Percentiles rank a stretch among this genome's conserved stretches.
phyloP scores from a whole-genome alignment of 2,888 invertebrate species.

The Fabriciana adippe region DNA sequence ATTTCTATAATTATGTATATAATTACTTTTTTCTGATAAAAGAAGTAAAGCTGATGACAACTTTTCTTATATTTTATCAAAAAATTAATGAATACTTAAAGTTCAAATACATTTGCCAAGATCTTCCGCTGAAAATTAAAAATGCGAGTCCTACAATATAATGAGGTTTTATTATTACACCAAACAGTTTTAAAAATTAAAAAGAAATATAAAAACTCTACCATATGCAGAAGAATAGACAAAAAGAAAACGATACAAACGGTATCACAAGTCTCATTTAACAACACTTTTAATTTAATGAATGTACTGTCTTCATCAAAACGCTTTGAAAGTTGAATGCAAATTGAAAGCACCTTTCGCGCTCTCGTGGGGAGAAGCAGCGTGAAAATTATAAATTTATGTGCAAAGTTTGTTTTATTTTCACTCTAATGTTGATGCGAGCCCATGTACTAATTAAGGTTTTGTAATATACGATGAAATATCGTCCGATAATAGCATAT shows the following conservation, averaged over 20 bases:
- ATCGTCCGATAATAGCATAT: conserved; percentile 30
- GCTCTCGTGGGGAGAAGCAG: conserved; percentile 40
- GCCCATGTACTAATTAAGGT: conserved; percentile 42
- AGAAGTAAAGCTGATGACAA: no score
- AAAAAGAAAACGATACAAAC: conserved; percentile 17
- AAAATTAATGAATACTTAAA: no score
- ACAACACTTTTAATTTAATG: conserved; percentile 35
- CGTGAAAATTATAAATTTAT: conserved; percentile 45
- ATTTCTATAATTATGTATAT: no score
- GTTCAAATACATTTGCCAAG: no score
- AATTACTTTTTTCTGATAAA: no score
- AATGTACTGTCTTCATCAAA: conserved; percentile 36
- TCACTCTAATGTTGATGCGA: conserved; percentile 42
- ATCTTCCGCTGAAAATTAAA: no score
- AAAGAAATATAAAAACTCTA: neutral
- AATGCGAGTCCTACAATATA: no score
- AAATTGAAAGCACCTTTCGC: conserved; percentile 40
- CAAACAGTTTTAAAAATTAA: neutral
- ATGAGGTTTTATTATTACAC: conserved; percentile 11
- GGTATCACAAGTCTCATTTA: conserved; percentile 22
- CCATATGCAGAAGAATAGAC: neutral
- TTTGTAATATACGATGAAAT: conserved; percentile 33
- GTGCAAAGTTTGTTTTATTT: conserved; percentile 44
- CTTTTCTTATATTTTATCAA: no score
- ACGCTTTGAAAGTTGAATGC: conserved; percentile 39